Conservation (phyloP, 1,140 invertebrate species). For the Teleogryllus occipitalis region DNA sequence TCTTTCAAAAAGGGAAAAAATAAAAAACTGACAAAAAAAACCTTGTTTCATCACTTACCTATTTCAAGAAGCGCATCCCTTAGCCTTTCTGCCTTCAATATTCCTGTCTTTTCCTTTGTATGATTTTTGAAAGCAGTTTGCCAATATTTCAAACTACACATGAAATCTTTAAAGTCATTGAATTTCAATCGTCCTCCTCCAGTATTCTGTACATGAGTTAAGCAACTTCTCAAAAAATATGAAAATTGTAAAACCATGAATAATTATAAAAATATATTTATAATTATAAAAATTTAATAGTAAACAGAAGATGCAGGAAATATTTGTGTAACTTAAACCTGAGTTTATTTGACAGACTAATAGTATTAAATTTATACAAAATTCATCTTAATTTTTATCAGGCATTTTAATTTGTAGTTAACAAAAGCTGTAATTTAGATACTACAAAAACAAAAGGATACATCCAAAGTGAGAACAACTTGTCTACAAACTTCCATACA, state of each 20-base stretch:
- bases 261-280: no score
- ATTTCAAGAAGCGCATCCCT: conserved; percentile 76
- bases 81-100: conserved; percentile 76
- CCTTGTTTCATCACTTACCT: conserved; percentile 39
- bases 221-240: not conserved
- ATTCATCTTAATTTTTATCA: no score
- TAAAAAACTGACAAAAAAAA: not conserved
- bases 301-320: no score
- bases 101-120: conserved; percentile 83
- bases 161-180: conserved; percentile 82
- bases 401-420: no score
- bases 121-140: conserved; percentile 85
- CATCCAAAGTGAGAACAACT: conserved; percentile 79
- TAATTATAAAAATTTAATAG: no score
- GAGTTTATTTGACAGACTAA: no score
- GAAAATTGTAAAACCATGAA: no score
- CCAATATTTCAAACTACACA: conserved; percentile 87
- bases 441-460: conserved; percentile 43
- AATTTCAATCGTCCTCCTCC: conserved; percentile 75
- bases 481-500: conserved; percentile 86
- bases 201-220: conserved; percentile 48
- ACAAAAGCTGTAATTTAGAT: not conserved
- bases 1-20: not conserved
- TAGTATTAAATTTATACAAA: no score
- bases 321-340: no score